Percentiles rank a stretch among this genome's conserved stretches.
phyloP scores from a whole-genome alignment of 2,888 invertebrate species.

The Dicyrtoma fusca region DNA sequence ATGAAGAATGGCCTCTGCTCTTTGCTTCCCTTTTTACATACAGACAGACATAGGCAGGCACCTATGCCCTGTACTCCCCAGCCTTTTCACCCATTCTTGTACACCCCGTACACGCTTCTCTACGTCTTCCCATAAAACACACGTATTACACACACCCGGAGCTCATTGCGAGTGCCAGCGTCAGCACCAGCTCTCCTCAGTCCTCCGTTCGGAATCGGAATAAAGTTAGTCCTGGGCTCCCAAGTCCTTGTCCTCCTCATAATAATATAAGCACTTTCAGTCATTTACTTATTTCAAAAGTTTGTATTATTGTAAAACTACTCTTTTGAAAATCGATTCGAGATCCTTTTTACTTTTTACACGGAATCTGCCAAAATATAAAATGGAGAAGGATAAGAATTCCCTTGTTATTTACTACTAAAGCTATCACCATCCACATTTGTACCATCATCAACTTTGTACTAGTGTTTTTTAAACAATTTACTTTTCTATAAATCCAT shows the following conservation, averaged over 20 bases:
- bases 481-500: no score
- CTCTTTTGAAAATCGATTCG: neutral
- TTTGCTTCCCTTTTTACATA: slow-evolving; percentile 20
- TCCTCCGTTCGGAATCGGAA: no score
- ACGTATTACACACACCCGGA: slow-evolving; percentile 1
- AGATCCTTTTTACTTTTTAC: no score
- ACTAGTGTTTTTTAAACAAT: no score
- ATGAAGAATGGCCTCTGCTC: slow-evolving; percentile 36
- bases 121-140: no score
- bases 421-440: slow-evolving; percentile 8
- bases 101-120: no score
- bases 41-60: neutral
- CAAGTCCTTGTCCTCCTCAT: no score
- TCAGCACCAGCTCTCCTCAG: no score
- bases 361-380: neutral
- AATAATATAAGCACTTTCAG: slow-evolving; percentile 6
- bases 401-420: neutral
- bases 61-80: no score
- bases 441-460: neutral
- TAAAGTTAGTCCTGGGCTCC: no score
- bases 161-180: no score
- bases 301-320: slow-evolving; percentile 4
- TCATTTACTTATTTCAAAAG: slow-evolving; percentile 26
- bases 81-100: no score
- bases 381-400: neutral